Conservation (phyloP, 2,797 vertebrate genomes). For the Liasis olivaceus region DNA sequence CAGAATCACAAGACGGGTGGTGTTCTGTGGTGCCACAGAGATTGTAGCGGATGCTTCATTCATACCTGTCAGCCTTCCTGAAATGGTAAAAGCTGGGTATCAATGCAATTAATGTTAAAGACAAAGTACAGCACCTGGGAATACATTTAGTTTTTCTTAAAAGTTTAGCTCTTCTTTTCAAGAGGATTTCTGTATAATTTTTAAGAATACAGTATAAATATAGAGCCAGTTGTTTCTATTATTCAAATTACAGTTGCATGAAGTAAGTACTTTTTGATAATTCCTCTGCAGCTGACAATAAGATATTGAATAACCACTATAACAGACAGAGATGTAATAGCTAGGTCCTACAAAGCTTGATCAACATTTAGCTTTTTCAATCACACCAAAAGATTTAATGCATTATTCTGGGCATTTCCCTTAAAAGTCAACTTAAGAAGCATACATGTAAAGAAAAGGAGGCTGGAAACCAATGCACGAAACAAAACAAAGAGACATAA, state of each 20-base stretch:
- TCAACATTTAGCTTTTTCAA: background rate
- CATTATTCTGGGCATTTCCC: background rate
- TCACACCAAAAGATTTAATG: background rate
- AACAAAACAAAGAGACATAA: background rate
- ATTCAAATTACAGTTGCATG: background rate
- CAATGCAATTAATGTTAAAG: background rate
- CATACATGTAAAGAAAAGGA: background rate
- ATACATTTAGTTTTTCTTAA: background rate
- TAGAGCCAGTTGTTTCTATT: background rate
- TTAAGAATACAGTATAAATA: background rate
- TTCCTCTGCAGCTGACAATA: background rate
- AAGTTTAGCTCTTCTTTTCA: background rate
- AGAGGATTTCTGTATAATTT: background rate
- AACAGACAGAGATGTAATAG: background rate
- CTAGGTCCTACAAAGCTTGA: background rate
- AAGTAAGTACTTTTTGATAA: conserved; percentile 20
- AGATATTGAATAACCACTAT: background rate
- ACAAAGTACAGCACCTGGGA: conserved; percentile 7
- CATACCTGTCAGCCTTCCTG: conserved; percentile 93
- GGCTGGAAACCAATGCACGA: background rate
- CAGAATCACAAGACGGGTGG: conserved; percentile 76
- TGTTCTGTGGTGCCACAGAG: conserved; percentile 79
- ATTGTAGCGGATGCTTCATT: conserved; percentile 87
- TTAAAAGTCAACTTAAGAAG: background rate
- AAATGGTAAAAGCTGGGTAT: conserved; percentile 33